phyloP scores from a whole-genome alignment of 2,113 vertebrate genomes.

The Eublepharis macularius region DNA sequence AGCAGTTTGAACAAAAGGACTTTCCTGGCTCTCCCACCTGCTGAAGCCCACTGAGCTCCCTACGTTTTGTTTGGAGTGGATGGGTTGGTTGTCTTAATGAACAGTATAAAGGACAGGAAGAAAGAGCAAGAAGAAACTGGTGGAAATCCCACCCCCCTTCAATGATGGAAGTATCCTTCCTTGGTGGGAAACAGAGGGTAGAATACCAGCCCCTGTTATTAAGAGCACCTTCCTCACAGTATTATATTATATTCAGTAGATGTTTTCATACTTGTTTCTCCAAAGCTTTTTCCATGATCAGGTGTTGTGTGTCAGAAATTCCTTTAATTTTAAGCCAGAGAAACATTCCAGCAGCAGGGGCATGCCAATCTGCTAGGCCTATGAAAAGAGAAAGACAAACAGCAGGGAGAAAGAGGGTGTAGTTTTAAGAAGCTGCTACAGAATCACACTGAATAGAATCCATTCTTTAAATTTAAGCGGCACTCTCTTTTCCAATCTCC shows the following conservation, averaged over 20 bases:
- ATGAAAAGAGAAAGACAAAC: slow-evolving; percentile 12
- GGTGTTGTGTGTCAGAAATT: slow-evolving; percentile 81
- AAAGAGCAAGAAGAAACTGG: too few species aligned
- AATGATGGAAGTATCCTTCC: too few species aligned
- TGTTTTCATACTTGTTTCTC: slow-evolving; percentile 85
- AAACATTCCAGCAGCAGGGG: slow-evolving; percentile 92
- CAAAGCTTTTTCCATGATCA: slow-evolving; percentile 90
- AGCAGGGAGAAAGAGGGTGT: not conserved
- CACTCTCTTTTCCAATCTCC: not conserved
- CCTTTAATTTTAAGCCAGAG: slow-evolving; percentile 93
- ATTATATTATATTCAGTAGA: not conserved
- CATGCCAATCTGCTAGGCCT: slow-evolving; percentile 92
- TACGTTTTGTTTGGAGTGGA: too few species aligned
- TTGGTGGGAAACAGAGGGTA: too few species aligned
- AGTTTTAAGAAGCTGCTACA: not conserved
- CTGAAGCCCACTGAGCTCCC: too few species aligned
- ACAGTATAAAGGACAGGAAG: too few species aligned
- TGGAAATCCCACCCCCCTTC: too few species aligned
- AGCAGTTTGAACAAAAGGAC: too few species aligned
- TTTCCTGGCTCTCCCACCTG: too few species aligned
- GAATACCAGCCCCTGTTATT: not conserved
- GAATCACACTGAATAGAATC: not conserved
- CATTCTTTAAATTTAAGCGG: not conserved
- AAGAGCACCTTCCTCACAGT: not conserved
- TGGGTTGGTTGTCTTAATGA: too few species aligned